These are phyloP conservation scores for Labrus mixtus DNA, from an alignment of 2,113 vertebrate genomes.

Conservation along the genomic window DNA sequence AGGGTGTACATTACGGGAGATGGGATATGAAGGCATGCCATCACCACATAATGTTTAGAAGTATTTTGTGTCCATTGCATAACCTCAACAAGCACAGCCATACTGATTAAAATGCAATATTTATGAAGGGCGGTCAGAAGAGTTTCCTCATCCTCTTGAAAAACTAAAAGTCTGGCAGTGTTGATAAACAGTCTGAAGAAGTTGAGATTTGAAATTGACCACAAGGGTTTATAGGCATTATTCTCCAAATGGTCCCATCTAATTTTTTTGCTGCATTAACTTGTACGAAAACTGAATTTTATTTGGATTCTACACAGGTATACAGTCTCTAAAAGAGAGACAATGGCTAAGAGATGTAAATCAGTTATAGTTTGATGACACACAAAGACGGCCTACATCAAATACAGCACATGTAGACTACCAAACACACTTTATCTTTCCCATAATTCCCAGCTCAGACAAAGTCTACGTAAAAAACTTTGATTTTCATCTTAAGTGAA, in stretches of 20 bases:
- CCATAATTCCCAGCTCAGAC: too few species aligned
- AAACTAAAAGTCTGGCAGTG: not conserved
- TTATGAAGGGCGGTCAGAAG: not conserved
- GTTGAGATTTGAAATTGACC: not conserved
- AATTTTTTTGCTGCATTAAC: not conserved
- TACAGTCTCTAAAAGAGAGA: not conserved
- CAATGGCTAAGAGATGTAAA: not conserved
- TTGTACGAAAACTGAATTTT: not conserved
- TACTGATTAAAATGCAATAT: slow-evolving; percentile 36
- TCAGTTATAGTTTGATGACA: not conserved
- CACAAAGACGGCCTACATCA: not conserved
- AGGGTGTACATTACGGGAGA: not conserved
- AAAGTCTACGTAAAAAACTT: too few species aligned
- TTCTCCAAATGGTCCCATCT: not conserved
- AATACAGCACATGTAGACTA: not conserved
- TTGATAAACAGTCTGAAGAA: slow-evolving; percentile 5
- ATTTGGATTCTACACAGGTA: not conserved
- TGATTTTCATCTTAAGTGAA: too few species aligned
- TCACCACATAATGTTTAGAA: not conserved
- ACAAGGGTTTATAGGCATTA: not conserved
- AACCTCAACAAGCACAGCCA: not conserved
- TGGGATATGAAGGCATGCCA: slow-evolving; percentile 8
- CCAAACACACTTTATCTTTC: too few species aligned
- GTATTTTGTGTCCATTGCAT: not conserved
- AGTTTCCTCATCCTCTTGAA: slow-evolving; percentile 11